These are phyloP conservation scores for Pomatorhinus ruficollis DNA, from an alignment of 2,113 vertebrate species.

Conservation along the genomic window DNA sequence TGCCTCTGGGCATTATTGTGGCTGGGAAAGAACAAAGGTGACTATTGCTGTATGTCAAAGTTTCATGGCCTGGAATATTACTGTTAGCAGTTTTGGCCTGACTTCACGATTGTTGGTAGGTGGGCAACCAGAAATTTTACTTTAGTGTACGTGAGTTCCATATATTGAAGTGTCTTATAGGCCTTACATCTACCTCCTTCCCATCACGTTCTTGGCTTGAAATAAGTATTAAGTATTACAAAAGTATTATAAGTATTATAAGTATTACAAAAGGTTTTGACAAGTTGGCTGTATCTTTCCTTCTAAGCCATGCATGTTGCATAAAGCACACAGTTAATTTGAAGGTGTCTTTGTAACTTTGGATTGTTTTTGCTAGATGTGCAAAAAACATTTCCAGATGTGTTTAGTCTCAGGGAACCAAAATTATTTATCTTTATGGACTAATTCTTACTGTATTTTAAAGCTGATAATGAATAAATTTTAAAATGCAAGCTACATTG, in stretches of 20 bases:
- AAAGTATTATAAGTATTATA: too few relatives aligned
- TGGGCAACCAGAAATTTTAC: not conserved
- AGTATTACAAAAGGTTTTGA: not conserved
- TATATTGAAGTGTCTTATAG: not conserved
- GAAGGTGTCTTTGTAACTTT: not conserved
- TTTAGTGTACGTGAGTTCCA: not conserved
- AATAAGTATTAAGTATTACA: not conserved
- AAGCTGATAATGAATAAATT: constrained; percentile 16
- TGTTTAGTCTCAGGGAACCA: not conserved
- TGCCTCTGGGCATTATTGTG: not conserved
- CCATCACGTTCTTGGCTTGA: not conserved
- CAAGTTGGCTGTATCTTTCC: not conserved
- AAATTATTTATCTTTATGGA: constrained; percentile 11
- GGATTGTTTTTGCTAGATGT: not conserved
- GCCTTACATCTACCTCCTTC: not conserved
- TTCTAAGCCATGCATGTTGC: not conserved
- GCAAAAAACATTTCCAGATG: constrained; percentile 40
- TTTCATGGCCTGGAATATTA: constrained; percentile 10
- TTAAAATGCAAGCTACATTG: not conserved
- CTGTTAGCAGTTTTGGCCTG: not conserved
- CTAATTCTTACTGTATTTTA: constrained; percentile 6
- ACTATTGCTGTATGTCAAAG: not conserved
- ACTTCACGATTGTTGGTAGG: not conserved
- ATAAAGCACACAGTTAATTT: not conserved
- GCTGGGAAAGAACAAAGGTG: not conserved